Percentiles rank a stretch among this genome's conserved stretches.
These are phyloP conservation scores for Ptyas mucosa DNA, from an alignment of 2,113 vertebrate genomes.

Conservation along the genomic window DNA sequence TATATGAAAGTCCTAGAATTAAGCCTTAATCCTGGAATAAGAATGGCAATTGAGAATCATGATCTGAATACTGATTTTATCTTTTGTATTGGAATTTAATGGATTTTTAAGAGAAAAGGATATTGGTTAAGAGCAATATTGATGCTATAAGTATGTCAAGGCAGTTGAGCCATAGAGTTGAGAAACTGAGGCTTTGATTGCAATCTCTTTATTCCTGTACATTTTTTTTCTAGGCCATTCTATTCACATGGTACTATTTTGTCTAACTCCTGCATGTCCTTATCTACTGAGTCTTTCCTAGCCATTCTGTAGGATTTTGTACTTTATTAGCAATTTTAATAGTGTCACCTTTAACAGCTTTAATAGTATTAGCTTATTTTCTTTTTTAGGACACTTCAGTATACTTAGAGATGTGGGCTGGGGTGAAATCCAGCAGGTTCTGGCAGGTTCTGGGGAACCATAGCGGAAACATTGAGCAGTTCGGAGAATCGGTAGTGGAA, in stretches of 20 bases:
- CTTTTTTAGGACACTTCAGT: neutral
- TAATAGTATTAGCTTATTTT: neutral
- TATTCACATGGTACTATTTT: neutral
- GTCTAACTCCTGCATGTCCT: neutral
- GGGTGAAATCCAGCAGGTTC: no score
- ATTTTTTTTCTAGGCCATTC: neutral
- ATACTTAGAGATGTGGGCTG: neutral
- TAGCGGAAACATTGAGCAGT: no score
- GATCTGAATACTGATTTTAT: conserved; percentile 35
- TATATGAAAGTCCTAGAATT: conserved; percentile 41
- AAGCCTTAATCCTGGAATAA: neutral
- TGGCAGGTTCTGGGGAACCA: no score
- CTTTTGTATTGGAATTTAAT: neutral
- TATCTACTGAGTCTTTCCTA: neutral
- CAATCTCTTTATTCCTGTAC: neutral
- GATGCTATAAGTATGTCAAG: neutral
- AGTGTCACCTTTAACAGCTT: no score
- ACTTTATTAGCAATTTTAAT: neutral
- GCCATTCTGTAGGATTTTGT: neutral
- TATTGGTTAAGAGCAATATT: conserved; percentile 32
- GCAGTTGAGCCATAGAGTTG: neutral
- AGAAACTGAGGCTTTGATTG: neutral
- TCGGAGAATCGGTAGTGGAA: no score
- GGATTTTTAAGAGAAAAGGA: conserved; percentile 55
- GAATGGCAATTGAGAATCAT: conserved; percentile 44